phyloP scores from a whole-genome alignment of 2,888 invertebrate genomes.

The Heliconius hortense region DNA sequence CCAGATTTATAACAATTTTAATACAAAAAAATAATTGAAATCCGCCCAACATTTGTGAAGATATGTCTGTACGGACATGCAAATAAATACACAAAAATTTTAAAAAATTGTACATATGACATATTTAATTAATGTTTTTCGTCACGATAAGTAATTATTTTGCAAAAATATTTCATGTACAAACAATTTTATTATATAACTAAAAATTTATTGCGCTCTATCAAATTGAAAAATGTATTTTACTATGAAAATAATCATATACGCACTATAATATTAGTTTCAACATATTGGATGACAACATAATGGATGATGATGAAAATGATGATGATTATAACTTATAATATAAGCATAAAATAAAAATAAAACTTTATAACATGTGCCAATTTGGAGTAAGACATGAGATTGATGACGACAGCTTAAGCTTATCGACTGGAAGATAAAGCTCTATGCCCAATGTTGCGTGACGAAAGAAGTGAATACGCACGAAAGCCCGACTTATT shows the following conservation, averaged over 20 bases:
- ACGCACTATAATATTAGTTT: not conserved
- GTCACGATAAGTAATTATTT: too few relatives aligned
- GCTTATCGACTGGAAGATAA: slow-evolving; percentile 62
- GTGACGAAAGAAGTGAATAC: slow-evolving; percentile 57
- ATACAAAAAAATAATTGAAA: not conserved
- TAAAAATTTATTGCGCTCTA: too few relatives aligned
- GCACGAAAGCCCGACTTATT: slow-evolving; percentile 50
- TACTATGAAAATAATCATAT: too few relatives aligned
- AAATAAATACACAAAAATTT: too few relatives aligned
- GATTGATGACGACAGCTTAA: slow-evolving; percentile 64
- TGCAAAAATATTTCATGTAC: too few relatives aligned
- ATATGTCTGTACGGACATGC: not conserved
- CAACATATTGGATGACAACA: not conserved
- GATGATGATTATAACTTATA: not conserved
- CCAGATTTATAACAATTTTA: too few relatives aligned
- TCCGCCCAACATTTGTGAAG: not conserved
- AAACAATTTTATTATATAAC: too few relatives aligned
- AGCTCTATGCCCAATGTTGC: slow-evolving; percentile 62
- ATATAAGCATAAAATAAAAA: not conserved
- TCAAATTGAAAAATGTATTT: too few relatives aligned
- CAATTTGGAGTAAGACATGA: slow-evolving; percentile 45
- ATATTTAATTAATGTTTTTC: too few relatives aligned
- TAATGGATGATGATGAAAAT: too few relatives aligned
- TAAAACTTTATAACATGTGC: not conserved
- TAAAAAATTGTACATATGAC: too few relatives aligned